phyloP scores from a whole-genome alignment of 2,113 vertebrate genomes.

The Cheirogaleus medius region DNA sequence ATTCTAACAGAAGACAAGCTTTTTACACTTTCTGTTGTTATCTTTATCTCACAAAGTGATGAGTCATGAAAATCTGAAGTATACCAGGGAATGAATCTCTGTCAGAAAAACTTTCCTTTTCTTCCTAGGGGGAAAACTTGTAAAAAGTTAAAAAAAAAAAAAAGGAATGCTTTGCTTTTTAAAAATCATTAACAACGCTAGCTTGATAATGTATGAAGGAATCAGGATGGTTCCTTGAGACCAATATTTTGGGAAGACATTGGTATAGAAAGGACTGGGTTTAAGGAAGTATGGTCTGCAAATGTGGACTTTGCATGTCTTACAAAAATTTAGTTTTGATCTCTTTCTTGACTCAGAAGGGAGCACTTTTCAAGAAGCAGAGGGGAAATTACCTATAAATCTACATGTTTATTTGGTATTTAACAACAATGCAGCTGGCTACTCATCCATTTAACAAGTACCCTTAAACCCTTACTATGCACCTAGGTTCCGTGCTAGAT shows the following conservation, averaged over 20 bases:
- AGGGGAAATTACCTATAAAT: neutral
- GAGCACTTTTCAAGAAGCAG: neutral
- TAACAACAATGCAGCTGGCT: neutral
- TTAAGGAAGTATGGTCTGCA: neutral
- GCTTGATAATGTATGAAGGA: neutral
- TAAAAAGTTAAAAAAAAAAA: neutral
- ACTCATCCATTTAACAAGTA: neutral
- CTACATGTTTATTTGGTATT: neutral
- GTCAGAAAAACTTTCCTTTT: neutral
- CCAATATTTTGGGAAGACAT: neutral
- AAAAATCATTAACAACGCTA: neutral
- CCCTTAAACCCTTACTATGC: neutral
- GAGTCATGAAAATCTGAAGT: neutral
- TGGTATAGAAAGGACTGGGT: neutral
- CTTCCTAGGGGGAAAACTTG: neutral
- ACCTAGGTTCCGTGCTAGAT: neutral
- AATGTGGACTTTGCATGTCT: neutral
- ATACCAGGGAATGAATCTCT: neutral
- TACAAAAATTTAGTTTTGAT: slow-evolving; percentile 1
- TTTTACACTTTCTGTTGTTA: neutral
- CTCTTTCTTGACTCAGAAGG: neutral
- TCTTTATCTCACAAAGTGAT: neutral
- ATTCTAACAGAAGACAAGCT: neutral
- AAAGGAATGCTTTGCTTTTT: slow-evolving; percentile 4
- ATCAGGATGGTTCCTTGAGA: neutral